Base-by-base conservation (phyloP, 2,113 vertebrate genomes). In the Equus przewalskii region DNA sequence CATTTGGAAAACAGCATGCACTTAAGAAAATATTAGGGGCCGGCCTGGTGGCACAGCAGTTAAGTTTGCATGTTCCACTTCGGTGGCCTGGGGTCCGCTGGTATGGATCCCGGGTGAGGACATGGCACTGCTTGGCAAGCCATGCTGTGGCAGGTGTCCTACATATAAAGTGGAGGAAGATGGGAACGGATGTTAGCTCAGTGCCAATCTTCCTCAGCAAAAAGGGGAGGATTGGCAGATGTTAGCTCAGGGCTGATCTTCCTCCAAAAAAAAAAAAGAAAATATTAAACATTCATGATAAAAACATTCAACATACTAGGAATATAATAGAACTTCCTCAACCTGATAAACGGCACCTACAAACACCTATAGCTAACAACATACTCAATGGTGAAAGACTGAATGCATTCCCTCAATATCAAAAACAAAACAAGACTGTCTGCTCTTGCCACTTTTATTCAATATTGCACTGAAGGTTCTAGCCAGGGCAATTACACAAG, bases 201-300 rank as follows among this genome's bases (percentile, higher is more conserved):
- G 36, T 41, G 36, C 36, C 36, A 41, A 41, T 41, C 36, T 41
- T 41, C 36, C 36, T 41, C 36, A 41, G 36, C 36, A 41, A 41
- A 41, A 41, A 41, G 36, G 36, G 36, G 36, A 41, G 36, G 36
- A 41, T 41, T 41, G 36, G 36, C 36, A 41, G 36, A 41, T 41
- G 36, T 41, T 41, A 41, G 36, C 36, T 41, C 36, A 41, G 36
- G 36, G 36, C 36, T 41, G 36, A 41, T 41, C 36, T 41, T 41
- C 36, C 36, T 41, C 36, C 36, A 41, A 41, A 41, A 41, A 41
- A 41, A 41, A 41, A 41, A 41, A 51, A 16, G 24, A 51, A 30
- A 94, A 79, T 46, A 67, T 81, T 89, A 92, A 94, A 81, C 26
- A 21, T 75, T 65, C 10, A 91, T 30, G 54, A 88, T 79, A 90